Evolutionary conservation across 2,113 vertebrate species (phyloP).

Genomic region (Oryzias curvinotus): DNA sequence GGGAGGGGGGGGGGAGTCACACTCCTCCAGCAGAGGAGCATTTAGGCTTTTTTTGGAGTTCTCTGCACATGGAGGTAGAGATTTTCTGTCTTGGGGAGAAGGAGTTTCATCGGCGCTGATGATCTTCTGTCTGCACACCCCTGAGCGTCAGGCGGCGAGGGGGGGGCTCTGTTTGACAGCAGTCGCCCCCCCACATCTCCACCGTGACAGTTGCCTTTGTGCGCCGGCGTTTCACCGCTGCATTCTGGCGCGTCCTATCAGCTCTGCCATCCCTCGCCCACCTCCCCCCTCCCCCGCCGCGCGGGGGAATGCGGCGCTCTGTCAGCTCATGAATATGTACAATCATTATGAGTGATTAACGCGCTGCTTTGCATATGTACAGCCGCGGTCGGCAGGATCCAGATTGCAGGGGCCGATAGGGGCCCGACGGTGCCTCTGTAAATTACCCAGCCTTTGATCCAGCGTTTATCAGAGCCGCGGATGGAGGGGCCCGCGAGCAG

Average conservation of each 20-base stretch:
- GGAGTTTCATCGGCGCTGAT: constrained; percentile 54
- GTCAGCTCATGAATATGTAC: constrained; percentile 77
- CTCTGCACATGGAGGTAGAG: constrained; percentile 42
- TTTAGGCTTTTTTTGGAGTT: neutral
- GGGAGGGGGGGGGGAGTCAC: constrained; percentile 5
- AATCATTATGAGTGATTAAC: constrained; percentile 76
- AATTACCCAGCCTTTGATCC: constrained; percentile 70
- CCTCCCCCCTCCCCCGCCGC: constrained; percentile 47
- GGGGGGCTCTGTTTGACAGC: constrained; percentile 38
- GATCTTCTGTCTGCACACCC: constrained; percentile 32
- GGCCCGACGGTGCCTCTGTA: constrained; percentile 59
- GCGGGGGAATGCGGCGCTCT: constrained; percentile 60
- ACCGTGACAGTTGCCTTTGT: constrained; percentile 50
- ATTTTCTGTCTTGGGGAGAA: constrained; percentile 55
- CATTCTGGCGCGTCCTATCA: constrained; percentile 52
- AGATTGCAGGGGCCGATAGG: constrained; percentile 62
- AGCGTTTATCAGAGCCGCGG: constrained; percentile 59
- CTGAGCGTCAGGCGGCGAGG: constrained; percentile 34
- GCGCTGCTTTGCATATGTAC: constrained; percentile 75
- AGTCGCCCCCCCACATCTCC: constrained; percentile 45
- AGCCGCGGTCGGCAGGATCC: constrained; percentile 64
- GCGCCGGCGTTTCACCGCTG: constrained; percentile 29
- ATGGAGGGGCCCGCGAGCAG: constrained; percentile 42
- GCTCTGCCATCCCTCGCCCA: constrained; percentile 54
- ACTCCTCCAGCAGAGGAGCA: neutral